A percentile compares a stretch with the other conserved stretches of the same genome.
phyloP scores from a whole-genome alignment of 2,888 invertebrate species.

The Cheilosia grossa region DNA sequence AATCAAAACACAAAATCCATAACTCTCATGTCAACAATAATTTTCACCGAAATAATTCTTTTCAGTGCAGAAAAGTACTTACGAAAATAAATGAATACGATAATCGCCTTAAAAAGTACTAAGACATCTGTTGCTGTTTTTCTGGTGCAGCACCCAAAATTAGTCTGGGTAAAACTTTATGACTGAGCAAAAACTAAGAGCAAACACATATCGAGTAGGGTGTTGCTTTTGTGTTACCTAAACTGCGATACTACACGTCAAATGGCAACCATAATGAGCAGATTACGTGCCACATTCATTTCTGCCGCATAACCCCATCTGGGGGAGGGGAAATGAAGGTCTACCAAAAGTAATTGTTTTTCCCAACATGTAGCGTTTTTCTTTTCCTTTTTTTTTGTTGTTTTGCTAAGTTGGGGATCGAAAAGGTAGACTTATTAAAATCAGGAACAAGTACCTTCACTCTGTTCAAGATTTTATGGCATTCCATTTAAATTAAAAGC shows the following conservation, averaged over 20 bases:
- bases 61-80: too few relatives aligned
- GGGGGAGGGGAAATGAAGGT: too few relatives aligned
- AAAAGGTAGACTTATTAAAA: slow-evolving; percentile 23
- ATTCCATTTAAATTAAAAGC: slow-evolving; percentile 40
- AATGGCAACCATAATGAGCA: slow-evolving; percentile 4
- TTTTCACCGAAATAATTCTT: too few relatives aligned
- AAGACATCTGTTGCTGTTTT: slow-evolving; percentile 19
- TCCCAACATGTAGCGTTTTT: neutral
- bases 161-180: slow-evolving; percentile 4
- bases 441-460: slow-evolving; percentile 6
- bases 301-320: neutral
- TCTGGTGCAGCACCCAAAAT: slow-evolving; percentile 3
- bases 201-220: slow-evolving; percentile 1
- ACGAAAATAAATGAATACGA: slow-evolving; percentile 15
- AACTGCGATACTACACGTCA: neutral
- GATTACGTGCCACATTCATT: neutral
- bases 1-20: too few relatives aligned
- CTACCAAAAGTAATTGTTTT: neutral
- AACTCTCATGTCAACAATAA: too few relatives aligned
- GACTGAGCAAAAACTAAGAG: neutral
- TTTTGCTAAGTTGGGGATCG: neutral
- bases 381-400: neutral
- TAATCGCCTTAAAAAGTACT: slow-evolving; percentile 31
- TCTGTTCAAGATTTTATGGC: slow-evolving; percentile 9
- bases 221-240: neutral